Evolutionary conservation across 2,888 invertebrate genomes (phyloP), one percentile per base, ranked within the genome.

Genomic region (Clusia tigrina): DNA sequence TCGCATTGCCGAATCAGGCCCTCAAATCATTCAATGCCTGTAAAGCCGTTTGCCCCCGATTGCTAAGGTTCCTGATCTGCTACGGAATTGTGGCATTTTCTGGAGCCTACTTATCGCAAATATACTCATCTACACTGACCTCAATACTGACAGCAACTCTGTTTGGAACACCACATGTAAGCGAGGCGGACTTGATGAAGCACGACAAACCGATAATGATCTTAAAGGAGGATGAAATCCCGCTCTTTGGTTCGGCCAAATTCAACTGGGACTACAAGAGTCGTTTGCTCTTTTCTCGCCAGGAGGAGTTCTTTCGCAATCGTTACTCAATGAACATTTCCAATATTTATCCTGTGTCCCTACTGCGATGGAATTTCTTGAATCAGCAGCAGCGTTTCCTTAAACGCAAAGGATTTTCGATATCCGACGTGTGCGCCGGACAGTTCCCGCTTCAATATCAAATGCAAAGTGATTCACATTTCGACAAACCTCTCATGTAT

Each of bases 381-480:
- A 51, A 54, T n/a, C n/a, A 62, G 18, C 77, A 75, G 57, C 78
- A 77, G 26, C 63, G 66, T 0, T 71, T 65, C 37, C 51, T 77
- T 3, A 18, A 51, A 6, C 63, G 66, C 1, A 74, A 79, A 20
- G 68, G 67, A 3, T 77, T 77, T 58, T 70, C 67, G 62, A 52
- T 78, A 1, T 70, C 78, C 1, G 2, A 60, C 1, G 56, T 76
- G 0, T 78, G 79, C 58, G 67, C 71, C 22, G 78, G 76, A 0
- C 64, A 67, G 0, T 74, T 65, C 62, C 70, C 78, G 0, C 38
- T 58, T 54, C 78, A 78, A 57, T 77, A 69, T 26, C 76, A 74
- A 54, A 32, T 77, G 46, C 66, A 67, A 3, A 56, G 67, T 9
- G 79, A 76, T 42, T 79, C 79, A 2, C 77, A 79, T 24, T 74